phyloP scores from a whole-genome alignment of 2,888 invertebrate genomes.

The Sesamia inferens region DNA sequence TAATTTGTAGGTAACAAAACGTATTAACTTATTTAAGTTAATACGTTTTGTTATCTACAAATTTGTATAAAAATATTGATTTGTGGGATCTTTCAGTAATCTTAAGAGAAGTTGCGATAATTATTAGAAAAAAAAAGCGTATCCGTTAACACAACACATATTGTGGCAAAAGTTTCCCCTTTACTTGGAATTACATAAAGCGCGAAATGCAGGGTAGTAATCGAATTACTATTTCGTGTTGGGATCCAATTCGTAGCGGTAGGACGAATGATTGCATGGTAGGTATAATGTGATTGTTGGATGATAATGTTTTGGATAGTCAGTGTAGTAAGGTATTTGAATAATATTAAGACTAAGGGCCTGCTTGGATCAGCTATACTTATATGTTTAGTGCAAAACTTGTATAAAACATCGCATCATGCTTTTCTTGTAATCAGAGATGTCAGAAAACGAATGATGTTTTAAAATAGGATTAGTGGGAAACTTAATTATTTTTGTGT shows the following conservation, averaged over 20 bases:
- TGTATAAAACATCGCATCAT: not conserved
- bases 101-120: constrained; percentile 35
- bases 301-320: constrained; percentile 12
- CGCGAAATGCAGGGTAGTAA: constrained; percentile 55
- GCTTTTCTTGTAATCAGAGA: not conserved
- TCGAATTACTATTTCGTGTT: constrained; percentile 60
- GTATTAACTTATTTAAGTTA: no score
- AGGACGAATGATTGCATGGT: constrained; percentile 51
- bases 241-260: constrained; percentile 57
- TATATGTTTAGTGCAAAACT: not conserved
- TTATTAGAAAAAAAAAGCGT: constrained; percentile 36
- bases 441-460: not conserved
- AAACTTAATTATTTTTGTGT: no score
- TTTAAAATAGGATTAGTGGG: no score
- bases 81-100: no score
- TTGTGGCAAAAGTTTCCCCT: constrained; percentile 63
- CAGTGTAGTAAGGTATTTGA: no score
- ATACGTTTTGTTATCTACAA: no score
- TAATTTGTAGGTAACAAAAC: no score
- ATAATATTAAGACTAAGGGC: not conserved
- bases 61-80: no score
- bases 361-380: not conserved
- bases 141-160: constrained; percentile 67
- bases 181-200: constrained; percentile 52
- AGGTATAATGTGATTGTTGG: constrained; percentile 48